Conservation (phyloP, 1,140 invertebrate genomes). For the Mya arenaria region DNA sequence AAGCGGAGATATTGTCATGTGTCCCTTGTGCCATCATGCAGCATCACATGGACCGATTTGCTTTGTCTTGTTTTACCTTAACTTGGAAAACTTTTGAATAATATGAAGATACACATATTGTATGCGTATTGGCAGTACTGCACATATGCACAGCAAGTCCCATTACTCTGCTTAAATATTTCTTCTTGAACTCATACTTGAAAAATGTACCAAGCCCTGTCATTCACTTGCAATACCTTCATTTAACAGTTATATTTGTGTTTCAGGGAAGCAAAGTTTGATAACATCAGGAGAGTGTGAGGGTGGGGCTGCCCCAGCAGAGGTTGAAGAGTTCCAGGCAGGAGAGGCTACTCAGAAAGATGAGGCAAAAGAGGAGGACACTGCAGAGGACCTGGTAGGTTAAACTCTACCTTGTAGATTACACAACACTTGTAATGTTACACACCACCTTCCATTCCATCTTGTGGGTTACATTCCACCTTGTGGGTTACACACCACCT, state of each 20-base stretch:
- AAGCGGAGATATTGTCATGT: background rate
- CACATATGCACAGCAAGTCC: background rate
- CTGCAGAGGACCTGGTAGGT: slow-evolving; percentile 67
- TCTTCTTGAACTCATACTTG: background rate
- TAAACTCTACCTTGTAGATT: too few species aligned
- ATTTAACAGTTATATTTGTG: background rate
- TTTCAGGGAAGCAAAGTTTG: slow-evolving; percentile 65
- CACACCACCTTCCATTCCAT: too few species aligned
- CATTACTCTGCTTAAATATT: background rate
- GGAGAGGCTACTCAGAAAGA: slow-evolving; percentile 61
- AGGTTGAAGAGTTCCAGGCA: slow-evolving; percentile 60
- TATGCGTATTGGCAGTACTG: too few species aligned
- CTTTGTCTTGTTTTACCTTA: background rate
- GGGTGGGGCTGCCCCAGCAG: slow-evolving; percentile 62
- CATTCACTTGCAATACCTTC: background rate
- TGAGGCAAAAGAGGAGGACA: slow-evolving; percentile 55
- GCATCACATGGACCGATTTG: background rate
- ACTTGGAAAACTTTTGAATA: background rate
- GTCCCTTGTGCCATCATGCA: background rate
- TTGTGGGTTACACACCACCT: too few species aligned
- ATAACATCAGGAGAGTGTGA: slow-evolving; percentile 68
- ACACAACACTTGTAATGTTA: too few species aligned
- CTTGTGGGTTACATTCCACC: too few species aligned
- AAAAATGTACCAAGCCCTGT: too few species aligned
- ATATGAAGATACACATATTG: background rate